These are phyloP conservation scores for Notamacropus eugenii DNA, from an alignment of 2,797 vertebrate species.

Conservation along the genomic window DNA sequence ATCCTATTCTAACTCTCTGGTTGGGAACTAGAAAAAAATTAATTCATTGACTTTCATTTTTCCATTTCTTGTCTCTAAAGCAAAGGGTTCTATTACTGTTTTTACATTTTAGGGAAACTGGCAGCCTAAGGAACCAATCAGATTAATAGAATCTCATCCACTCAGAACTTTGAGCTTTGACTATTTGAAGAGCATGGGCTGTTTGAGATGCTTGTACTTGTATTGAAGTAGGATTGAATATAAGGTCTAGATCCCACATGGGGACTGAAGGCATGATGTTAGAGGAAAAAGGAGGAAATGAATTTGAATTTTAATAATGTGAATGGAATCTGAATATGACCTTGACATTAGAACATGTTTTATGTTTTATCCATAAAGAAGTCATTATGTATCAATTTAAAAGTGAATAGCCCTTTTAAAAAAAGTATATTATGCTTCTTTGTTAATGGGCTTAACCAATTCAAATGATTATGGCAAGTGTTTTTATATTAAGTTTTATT, in stretches of 20 bases:
- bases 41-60: neutral
- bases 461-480: neutral
- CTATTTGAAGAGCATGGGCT: neutral
- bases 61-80: neutral
- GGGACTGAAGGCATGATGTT: neutral
- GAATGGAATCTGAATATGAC: neutral
- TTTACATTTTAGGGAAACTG: neutral
- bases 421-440: neutral
- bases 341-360: neutral
- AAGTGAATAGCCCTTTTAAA: neutral
- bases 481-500: neutral
- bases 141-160: neutral
- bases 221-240: constrained; percentile 63
- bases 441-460: neutral
- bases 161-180: neutral
- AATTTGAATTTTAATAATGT: neutral
- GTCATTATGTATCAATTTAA: neutral
- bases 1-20: neutral
- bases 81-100: neutral
- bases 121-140: neutral
- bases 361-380: constrained; percentile 23
- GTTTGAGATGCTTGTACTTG: constrained; percentile 69
- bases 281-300: neutral
- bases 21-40: neutral
- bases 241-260: constrained; percentile 37